These are phyloP conservation scores for Atta cephalotes DNA, from an alignment of 1,140 invertebrate genomes.

Conservation along the genomic window DNA sequence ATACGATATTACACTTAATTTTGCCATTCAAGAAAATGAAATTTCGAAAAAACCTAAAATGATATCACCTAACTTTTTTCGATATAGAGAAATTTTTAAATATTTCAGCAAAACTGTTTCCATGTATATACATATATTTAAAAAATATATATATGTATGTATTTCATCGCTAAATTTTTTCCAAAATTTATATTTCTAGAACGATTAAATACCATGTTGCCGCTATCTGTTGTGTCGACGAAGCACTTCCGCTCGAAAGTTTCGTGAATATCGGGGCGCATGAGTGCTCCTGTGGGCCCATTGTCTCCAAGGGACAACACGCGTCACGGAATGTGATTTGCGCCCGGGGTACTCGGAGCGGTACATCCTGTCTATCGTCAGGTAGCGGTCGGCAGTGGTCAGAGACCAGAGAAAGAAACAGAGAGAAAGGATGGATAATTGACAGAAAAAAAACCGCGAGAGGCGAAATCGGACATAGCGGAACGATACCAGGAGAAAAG, in stretches of 20 bases:
- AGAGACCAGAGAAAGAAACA: constrained; percentile 33
- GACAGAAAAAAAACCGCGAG: not conserved
- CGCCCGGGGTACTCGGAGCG: constrained; percentile 41
- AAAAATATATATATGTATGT: not conserved
- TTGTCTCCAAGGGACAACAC: constrained; percentile 56
- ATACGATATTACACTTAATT: too few relatives aligned
- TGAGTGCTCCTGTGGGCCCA: constrained; percentile 19
- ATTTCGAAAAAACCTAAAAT: too few relatives aligned
- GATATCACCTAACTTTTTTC: too few relatives aligned
- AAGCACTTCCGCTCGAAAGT: constrained; percentile 47
- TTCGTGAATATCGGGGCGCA: constrained; percentile 33
- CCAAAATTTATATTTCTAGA: too few relatives aligned
- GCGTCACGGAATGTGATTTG: constrained; percentile 55
- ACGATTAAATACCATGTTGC: not conserved
- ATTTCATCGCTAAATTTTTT: not conserved
- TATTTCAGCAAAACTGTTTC: too few relatives aligned
- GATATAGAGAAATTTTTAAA: too few relatives aligned
- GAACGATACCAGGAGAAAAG: constrained; percentile 39
- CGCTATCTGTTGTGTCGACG: not conserved
- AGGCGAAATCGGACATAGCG: constrained; percentile 12
- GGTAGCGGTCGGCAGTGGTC: constrained; percentile 8
- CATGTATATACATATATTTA: too few relatives aligned
- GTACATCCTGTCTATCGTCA: constrained; percentile 58
- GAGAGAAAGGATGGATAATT: constrained; percentile 14
- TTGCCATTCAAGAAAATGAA: too few relatives aligned